These are phyloP conservation scores for Vulpes lagopus DNA, from an alignment of 2,113 vertebrate species.

Conservation along the genomic window DNA sequence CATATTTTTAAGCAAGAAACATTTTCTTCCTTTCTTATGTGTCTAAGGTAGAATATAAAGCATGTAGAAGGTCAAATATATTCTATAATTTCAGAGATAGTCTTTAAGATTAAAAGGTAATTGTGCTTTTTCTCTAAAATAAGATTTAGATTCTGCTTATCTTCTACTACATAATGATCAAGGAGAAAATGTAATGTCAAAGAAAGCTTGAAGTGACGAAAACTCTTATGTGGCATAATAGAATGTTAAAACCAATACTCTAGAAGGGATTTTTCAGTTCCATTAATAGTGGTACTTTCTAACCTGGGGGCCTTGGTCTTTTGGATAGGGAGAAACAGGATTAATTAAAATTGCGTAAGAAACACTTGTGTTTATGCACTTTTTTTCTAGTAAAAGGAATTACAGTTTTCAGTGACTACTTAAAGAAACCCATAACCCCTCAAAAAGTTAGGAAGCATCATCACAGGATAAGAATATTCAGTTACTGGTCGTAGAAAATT, in stretches of 20 bases:
- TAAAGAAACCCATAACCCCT: constrained; percentile 22
- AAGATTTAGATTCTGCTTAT: constrained; percentile 31
- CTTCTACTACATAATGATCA: not conserved
- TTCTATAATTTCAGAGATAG: not conserved
- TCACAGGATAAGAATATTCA: constrained; percentile 1
- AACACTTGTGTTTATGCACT: not conserved
- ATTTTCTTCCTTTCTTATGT: not conserved
- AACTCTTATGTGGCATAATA: not conserved
- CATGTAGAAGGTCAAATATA: not conserved
- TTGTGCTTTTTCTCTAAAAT: not conserved
- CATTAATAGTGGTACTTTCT: not conserved
- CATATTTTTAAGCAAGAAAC: not conserved
- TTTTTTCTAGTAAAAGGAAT: not conserved
- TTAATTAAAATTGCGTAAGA: not conserved
- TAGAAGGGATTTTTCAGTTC: not conserved
- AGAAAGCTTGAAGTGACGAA: constrained; percentile 31
- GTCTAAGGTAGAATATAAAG: constrained; percentile 20
- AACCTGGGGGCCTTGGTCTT: not conserved
- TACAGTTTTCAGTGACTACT: not conserved
- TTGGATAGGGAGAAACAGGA: not conserved
- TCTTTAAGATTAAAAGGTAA: constrained; percentile 53
- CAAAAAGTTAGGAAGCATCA: constrained; percentile 30
- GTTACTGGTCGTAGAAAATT: constrained; percentile 45
- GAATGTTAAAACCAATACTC: not conserved
- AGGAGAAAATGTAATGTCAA: constrained; percentile 21